Conservation (phyloP, 2,888 invertebrate genomes). For the Rotaria socialis region DNA sequence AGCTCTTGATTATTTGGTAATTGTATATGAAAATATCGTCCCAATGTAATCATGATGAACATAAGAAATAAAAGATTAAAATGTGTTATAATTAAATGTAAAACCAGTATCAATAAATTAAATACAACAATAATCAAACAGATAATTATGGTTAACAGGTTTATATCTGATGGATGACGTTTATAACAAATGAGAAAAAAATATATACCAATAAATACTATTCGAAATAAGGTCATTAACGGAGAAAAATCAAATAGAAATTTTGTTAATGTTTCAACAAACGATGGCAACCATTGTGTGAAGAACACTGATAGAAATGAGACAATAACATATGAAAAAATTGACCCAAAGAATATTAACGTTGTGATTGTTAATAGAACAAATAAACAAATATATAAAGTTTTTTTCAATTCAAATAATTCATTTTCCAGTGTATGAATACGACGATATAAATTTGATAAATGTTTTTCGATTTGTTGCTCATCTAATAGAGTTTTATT, state of each 20-base stretch:
- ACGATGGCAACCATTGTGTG: background rate
- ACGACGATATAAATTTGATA: constrained; percentile 14
- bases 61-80: background rate
- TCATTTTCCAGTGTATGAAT: background rate
- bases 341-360: background rate
- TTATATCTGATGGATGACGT: background rate
- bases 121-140: background rate
- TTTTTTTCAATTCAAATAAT: constrained; percentile 2
- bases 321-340: background rate
- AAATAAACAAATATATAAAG: background rate
- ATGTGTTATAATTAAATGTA: constrained; percentile 8
- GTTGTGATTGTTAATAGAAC: background rate
- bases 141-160: background rate
- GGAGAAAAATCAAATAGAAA: background rate
- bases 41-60: background rate
- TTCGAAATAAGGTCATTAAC: background rate
- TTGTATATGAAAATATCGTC: background rate
- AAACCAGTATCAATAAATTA: background rate
- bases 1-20: background rate
- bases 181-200: background rate
- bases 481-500: background rate
- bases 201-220: background rate
- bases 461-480: background rate
- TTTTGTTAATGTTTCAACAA: background rate
- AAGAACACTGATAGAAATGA: background rate